Evolutionary conservation across 2,888 invertebrate genomes (phyloP).

Genomic region (Tortricodes alternella): DNA sequence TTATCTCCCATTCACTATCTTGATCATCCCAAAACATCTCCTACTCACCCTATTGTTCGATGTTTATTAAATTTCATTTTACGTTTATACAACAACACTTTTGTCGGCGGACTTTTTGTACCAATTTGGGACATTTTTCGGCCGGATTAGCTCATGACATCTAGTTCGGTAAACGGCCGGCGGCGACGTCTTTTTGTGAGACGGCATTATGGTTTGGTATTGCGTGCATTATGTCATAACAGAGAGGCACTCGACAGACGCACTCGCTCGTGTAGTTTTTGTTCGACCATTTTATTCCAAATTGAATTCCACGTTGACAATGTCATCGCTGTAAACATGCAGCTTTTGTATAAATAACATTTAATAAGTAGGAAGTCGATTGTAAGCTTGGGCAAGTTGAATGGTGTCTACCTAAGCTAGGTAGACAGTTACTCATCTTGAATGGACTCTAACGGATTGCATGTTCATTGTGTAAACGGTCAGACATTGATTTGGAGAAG

Average conservation of each 20-base stretch:
- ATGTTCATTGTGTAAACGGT: conserved; percentile 11
- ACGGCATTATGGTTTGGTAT: conserved; percentile 73
- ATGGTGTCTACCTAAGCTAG: conserved; percentile 3
- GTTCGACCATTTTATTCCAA: conserved; percentile 66
- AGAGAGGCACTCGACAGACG: conserved; percentile 64
- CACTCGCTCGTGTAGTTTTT: conserved; percentile 64
- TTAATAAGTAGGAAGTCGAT: conserved; percentile 45
- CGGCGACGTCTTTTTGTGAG: conserved; percentile 74
- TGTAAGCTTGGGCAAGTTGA: conserved; percentile 31
- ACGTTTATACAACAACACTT: conserved; percentile 81
- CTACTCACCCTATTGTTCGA: conserved; percentile 69
- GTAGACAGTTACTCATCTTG: conserved; percentile 25
- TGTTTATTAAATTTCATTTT: conserved; percentile 83
- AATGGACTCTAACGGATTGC: conserved; percentile 23
- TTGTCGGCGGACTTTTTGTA: conserved; percentile 77
- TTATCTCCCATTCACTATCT: conserved; percentile 80
- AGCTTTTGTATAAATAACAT: conserved; percentile 61
- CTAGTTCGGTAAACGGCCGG: conserved; percentile 63
- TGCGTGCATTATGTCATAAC: conserved; percentile 83
- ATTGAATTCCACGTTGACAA: conserved; percentile 78
- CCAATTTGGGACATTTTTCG: conserved; percentile 81
- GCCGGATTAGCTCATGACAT: conserved; percentile 75
- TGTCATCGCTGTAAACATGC: conserved; percentile 73
- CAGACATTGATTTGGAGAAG: conserved; percentile 3
- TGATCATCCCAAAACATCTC: conserved; percentile 73